Evolutionary conservation across 2,888 invertebrate genomes (phyloP).

Genomic region (Formica aserva): DNA sequence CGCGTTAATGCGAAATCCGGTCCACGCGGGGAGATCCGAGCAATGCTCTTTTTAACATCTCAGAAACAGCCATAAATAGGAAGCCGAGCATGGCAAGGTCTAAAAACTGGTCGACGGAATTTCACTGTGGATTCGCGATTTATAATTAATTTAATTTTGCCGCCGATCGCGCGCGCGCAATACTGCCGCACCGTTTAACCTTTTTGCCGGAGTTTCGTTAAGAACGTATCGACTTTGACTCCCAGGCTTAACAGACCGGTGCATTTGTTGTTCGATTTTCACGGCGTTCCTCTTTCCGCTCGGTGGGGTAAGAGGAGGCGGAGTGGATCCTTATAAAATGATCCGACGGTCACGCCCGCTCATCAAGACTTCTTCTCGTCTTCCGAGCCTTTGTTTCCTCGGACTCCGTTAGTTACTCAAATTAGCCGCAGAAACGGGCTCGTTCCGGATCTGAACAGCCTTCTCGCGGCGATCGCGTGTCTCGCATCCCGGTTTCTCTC

Average conservation of each 20-base stretch:
- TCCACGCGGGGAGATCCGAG: constrained; percentile 14
- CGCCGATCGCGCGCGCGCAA: constrained; percentile 30
- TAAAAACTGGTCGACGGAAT: constrained; percentile 70
- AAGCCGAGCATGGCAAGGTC: constrained; percentile 9
- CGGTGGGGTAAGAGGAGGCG: constrained; percentile 34
- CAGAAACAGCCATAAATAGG: constrained; percentile 46
- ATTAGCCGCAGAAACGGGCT: constrained; percentile 79
- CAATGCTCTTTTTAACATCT: background rate
- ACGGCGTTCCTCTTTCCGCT: constrained; percentile 40
- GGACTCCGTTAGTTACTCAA: constrained; percentile 79
- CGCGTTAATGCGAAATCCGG: constrained; percentile 49
- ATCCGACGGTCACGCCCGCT: constrained; percentile 74
- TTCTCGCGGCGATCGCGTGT: constrained; percentile 52
- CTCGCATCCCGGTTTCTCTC: constrained; percentile 33
- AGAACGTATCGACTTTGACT: constrained; percentile 61
- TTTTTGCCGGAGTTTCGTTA: constrained; percentile 66
- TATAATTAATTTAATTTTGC: constrained; percentile 74
- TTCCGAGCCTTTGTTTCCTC: constrained; percentile 78
- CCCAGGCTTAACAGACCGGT: constrained; percentile 33
- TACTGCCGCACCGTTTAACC: constrained; percentile 48
- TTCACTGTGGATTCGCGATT: constrained; percentile 68
- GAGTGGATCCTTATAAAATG: constrained; percentile 62
- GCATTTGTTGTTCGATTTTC: constrained; percentile 50
- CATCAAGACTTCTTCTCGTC: constrained; percentile 65
- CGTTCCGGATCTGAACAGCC: constrained; percentile 58